Conservation (phyloP, 2,113 vertebrate genomes). For the Urocynchramus pylzowi region DNA sequence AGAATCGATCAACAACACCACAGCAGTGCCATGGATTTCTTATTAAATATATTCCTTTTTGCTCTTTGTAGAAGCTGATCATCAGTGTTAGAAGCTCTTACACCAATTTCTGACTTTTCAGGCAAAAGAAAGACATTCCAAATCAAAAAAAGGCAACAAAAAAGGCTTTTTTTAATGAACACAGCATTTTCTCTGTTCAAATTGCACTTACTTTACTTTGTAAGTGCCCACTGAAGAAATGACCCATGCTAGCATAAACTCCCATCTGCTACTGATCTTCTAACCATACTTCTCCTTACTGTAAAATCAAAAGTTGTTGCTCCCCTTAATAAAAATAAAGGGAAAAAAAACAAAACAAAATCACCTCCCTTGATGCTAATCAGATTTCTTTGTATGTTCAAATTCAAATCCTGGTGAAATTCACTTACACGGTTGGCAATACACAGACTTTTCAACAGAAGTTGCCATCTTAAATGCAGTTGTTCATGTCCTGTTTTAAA, state of each 20-base stretch:
- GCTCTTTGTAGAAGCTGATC: neutral
- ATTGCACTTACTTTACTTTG: neutral
- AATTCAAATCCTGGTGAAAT: neutral
- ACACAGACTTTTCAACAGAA: neutral
- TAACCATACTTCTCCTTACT: neutral
- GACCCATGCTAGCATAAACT: neutral
- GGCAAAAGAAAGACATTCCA: neutral
- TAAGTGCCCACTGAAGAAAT: neutral
- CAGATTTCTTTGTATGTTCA: neutral
- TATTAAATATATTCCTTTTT: neutral
- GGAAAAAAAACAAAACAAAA: neutral
- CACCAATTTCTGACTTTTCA: neutral
- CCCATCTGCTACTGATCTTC: neutral
- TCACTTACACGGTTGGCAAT: neutral
- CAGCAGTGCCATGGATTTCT: neutral
- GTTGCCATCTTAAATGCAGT: neutral
- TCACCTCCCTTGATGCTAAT: neutral
- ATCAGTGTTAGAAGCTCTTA: neutral
- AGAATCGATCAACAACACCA: neutral
- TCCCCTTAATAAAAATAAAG: neutral
- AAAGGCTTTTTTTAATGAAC: accelerated
- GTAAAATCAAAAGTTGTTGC: neutral
- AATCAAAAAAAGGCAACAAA: neutral
- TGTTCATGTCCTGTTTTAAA: neutral
- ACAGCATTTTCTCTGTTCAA: neutral